phyloP scores from a whole-genome alignment of 2,888 invertebrate species.

The Conomelus anceps region DNA sequence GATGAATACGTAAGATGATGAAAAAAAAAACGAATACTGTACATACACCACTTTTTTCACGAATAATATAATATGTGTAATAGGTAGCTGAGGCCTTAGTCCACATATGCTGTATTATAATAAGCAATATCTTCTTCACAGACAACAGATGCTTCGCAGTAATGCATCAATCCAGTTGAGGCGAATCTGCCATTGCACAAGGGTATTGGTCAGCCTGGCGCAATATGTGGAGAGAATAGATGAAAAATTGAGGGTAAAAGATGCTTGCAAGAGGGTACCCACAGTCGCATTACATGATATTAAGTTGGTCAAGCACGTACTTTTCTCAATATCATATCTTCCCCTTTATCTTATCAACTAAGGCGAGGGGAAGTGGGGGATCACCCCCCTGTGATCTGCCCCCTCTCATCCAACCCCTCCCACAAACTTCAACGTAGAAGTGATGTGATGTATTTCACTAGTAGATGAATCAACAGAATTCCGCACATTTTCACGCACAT shows the following conservation, averaged over 20 bases:
- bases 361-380: neutral
- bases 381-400: neutral
- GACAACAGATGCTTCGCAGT: neutral
- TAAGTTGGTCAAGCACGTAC: constrained; percentile 13
- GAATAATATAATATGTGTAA: neutral
- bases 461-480: constrained; percentile 10
- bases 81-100: neutral
- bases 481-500: constrained; percentile 4
- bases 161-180: neutral
- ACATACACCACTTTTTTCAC: too few species aligned
- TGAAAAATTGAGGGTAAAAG: neutral
- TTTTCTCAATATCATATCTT: constrained; percentile 1
- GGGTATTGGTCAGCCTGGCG: neutral
- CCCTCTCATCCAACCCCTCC: neutral
- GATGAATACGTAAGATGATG: too few species aligned
- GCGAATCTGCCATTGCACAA: neutral
- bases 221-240: neutral
- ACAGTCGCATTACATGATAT: constrained; percentile 7
- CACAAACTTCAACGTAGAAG: neutral
- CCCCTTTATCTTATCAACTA: neutral
- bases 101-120: neutral
- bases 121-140: neutral
- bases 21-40: too few species aligned
- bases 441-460: neutral
- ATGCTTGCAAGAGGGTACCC: neutral